phyloP scores from a whole-genome alignment of 2,888 invertebrate species.

The Eudasyphora cyanicolor region DNA sequence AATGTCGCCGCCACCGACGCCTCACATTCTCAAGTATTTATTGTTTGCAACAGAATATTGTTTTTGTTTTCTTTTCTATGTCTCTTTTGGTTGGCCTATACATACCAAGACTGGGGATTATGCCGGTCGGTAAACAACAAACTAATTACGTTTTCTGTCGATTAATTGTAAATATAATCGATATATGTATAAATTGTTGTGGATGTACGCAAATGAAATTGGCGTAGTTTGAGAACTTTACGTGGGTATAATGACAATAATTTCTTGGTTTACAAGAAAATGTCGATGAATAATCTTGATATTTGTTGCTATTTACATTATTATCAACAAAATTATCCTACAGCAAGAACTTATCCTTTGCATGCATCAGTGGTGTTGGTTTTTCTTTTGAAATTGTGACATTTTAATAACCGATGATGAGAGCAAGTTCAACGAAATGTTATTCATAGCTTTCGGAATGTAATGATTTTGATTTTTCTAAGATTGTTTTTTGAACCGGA shows the following conservation, averaged over 20 bases:
- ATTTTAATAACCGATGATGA: too few species aligned
- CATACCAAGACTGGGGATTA: neutral
- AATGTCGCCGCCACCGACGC: neutral
- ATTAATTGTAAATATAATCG: conserved; percentile 14
- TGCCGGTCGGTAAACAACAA: conserved; percentile 28
- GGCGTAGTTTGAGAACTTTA: neutral
- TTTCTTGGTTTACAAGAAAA: neutral
- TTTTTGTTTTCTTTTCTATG: conserved; percentile 8
- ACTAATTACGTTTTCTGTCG: conserved; percentile 9
- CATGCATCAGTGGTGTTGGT: too few species aligned
- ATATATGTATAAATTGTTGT: neutral
- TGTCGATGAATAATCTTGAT: neutral
- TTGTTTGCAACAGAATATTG: conserved; percentile 14
- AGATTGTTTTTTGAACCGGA: too few species aligned
- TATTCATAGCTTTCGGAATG: too few species aligned
- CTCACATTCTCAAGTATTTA: conserved; percentile 9
- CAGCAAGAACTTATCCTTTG: too few species aligned
- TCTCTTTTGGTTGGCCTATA: too few species aligned
- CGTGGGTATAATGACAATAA: neutral
- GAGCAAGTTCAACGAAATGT: too few species aligned
- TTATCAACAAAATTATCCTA: neutral
- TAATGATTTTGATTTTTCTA: too few species aligned
- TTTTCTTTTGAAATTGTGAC: too few species aligned
- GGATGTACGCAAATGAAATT: conserved; percentile 8
- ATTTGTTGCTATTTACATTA: too few species aligned